Base-by-base conservation (phyloP, 2,888 invertebrate species). In the Cynaeus angustus region DNA sequence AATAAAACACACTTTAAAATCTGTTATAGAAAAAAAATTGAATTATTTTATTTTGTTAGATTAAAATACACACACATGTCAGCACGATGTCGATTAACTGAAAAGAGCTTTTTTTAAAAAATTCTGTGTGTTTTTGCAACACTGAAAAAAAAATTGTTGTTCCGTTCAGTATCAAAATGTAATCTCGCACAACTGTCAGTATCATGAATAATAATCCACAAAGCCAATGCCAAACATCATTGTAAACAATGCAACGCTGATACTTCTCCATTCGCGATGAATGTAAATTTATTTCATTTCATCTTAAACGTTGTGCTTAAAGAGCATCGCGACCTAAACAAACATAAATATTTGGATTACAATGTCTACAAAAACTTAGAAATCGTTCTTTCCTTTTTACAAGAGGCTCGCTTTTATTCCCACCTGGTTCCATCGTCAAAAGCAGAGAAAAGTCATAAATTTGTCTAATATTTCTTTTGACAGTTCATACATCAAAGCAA, bases 401-500 rank as follows among this genome's bases (percentile, higher is more conserved):
- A 3, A 21, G 21, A 21, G 4, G 21, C 21, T 21, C 21, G 21
- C 12, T 13, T 43, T 46, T 16, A 6, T 55, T 55, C 55, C 14
- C 41, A 43, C 58, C 43, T 55, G 21, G 45, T n/a, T 37, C 37
- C 9, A 2, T 21, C 37, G n/a, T 37, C 37, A 37, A 37, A n/a
- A 37, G n/a, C 13, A 10, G 12, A 43, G 46, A 46, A 26, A 9
- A 37, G 14, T 37, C 37, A n/a, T 37, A 53, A 16, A 33, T 53
- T 53, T 53, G 33, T 53, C 37, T 33, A 37, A 13, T 33, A 50
- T 14, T 10, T n/a, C 53, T 12, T 30, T 37, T 13, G 53, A 53
- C 37, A 37, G 3, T 4, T n/a, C 50, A 16, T 16, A 61, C 10
- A 61, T 61, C 61, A 61, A 61, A 61, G 61, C 14, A 33, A 16